phyloP scores from a whole-genome alignment of 1,140 invertebrate species.

The Zaprionus nigranus region DNA sequence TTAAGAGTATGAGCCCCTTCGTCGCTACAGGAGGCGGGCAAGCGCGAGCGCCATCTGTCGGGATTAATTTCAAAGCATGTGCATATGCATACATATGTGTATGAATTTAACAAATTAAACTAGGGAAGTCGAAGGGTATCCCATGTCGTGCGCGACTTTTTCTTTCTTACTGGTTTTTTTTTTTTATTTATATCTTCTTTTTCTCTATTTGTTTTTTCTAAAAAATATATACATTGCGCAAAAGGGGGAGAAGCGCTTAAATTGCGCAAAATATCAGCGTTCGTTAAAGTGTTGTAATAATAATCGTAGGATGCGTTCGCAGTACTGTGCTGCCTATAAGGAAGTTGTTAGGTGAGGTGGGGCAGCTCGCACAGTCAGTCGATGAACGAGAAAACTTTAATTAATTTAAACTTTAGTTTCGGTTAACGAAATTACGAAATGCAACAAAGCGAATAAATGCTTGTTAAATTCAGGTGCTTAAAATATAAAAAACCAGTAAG shows the following conservation, averaged over 20 bases:
- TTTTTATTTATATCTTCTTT: slow-evolving; percentile 9
- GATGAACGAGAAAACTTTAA: slow-evolving; percentile 2
- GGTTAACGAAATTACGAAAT: not conserved
- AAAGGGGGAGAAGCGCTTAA: not conserved
- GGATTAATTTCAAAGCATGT: no score
- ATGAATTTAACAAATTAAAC: no score
- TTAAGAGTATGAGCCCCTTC: no score
- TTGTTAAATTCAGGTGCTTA: not conserved
- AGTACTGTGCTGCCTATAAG: not conserved
- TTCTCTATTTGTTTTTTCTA: slow-evolving; percentile 12
- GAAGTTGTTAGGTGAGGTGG: slow-evolving; percentile 3
- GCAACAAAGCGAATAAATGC: not conserved
- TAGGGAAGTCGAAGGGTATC: no score
- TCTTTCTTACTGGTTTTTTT: no score
- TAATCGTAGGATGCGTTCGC: slow-evolving; percentile 2
- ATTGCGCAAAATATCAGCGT: slow-evolving; percentile 14
- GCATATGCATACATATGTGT: no score
- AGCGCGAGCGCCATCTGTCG: no score
- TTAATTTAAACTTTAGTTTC: slow-evolving; percentile 10
- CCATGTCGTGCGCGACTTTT: no score
- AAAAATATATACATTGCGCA: slow-evolving; percentile 10
- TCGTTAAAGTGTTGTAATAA: slow-evolving; percentile 11
- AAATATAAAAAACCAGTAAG: not conserved
- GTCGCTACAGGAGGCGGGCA: no score
- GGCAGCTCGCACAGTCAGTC: not conserved